Conservation (phyloP, 2,888 invertebrate species). For the Limulus polyphemus region DNA sequence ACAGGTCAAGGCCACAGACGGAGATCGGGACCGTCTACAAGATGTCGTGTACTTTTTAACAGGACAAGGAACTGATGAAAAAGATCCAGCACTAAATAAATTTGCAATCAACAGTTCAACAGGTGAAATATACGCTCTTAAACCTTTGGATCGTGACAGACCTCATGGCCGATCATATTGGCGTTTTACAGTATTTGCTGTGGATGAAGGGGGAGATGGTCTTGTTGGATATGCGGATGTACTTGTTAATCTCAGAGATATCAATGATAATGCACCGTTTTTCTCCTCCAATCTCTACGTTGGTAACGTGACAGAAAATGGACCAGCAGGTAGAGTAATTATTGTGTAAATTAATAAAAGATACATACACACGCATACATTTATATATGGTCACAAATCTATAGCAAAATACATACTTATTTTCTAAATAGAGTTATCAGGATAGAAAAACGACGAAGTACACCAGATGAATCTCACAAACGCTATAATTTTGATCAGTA, state of each 20-base stretch:
- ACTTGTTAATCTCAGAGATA: constrained; percentile 90
- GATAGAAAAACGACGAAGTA: too few species aligned
- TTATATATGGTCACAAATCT: too few species aligned
- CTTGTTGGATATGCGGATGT: constrained; percentile 93
- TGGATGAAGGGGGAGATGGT: constrained; percentile 88
- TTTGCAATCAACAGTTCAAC: constrained; percentile 90
- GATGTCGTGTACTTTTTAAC: constrained; percentile 91
- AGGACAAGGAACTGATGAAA: constrained; percentile 87
- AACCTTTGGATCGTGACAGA: constrained; percentile 92
- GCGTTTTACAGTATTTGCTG: constrained; percentile 89
- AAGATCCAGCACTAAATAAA: constrained; percentile 86
- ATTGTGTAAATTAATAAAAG: too few species aligned
- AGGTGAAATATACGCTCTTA: constrained; percentile 85
- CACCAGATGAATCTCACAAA: too few species aligned
- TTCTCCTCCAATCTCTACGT: constrained; percentile 29
- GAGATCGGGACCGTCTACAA: constrained; percentile 85
- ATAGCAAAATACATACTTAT: too few species aligned
- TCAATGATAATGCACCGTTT: constrained; percentile 50
- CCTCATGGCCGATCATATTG: constrained; percentile 89
- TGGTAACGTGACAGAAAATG: constrained; percentile 27
- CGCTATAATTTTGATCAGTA: too few species aligned
- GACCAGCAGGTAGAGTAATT: constrained; percentile 37
- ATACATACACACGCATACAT: too few species aligned
- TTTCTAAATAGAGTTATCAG: too few species aligned
- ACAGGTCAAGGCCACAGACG: constrained; percentile 89